Percentiles rank a stretch among this genome's conserved stretches.
Conservation (phyloP, 2,888 invertebrate genomes). For the Seladonia tumulorum region DNA sequence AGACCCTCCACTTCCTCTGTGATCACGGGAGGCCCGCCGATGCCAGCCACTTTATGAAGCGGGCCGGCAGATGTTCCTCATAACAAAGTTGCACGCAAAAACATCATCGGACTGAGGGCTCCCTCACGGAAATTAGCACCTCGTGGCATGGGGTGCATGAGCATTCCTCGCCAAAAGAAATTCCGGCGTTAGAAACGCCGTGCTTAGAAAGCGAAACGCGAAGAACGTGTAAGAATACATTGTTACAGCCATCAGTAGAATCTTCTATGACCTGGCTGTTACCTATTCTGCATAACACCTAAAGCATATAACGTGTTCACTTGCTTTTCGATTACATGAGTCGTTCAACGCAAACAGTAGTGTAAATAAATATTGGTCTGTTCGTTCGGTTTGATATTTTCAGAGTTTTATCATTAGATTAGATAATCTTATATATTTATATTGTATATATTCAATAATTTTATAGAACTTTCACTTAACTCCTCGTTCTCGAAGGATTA, state of each 20-base stretch:
- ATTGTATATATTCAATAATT: too few relatives aligned
- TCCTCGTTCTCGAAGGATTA: too few relatives aligned
- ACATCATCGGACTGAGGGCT: slow-evolving; percentile 31
- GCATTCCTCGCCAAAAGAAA: neutral
- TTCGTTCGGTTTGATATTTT: too few relatives aligned
- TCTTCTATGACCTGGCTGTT: neutral
- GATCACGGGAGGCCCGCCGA: slow-evolving; percentile 56
- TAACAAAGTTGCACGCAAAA: slow-evolving; percentile 51
- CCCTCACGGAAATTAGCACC: slow-evolving; percentile 50
- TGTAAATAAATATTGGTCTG: neutral
- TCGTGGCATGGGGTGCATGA: slow-evolving; percentile 18
- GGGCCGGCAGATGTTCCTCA: slow-evolving; percentile 47
- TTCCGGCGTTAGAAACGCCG: neutral
- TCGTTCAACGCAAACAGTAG: neutral
- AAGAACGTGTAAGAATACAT: neutral
- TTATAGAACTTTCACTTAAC: too few relatives aligned
- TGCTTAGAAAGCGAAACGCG: neutral
- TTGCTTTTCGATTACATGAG: neutral
- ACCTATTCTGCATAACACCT: neutral
- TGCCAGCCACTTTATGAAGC: slow-evolving; percentile 38
- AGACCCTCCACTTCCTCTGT: slow-evolving; percentile 49
- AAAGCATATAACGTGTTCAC: neutral
- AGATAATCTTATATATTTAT: too few relatives aligned
- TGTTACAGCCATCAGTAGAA: neutral
- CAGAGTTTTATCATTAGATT: too few relatives aligned